A percentile compares a stretch with the other conserved stretches of the same genome.
Conservation (phyloP, 2,113 vertebrate species). For the Chelonoidis abingdonii region DNA sequence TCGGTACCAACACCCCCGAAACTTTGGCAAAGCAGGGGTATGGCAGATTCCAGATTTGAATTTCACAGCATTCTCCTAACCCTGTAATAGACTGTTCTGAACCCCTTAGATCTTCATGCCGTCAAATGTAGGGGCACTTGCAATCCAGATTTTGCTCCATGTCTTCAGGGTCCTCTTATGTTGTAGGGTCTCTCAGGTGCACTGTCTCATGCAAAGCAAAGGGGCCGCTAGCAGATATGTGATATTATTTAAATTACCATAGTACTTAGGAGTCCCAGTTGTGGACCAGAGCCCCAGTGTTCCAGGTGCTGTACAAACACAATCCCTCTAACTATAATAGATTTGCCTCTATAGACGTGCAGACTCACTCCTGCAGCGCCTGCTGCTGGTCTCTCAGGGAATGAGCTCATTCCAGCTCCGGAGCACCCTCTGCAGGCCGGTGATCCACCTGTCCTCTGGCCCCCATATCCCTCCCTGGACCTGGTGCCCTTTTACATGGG, state of each 20-base stretch:
- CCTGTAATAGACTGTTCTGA: neutral
- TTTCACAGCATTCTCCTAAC: neutral
- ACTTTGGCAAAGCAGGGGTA: neutral
- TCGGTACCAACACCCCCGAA: neutral
- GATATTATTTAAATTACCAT: neutral
- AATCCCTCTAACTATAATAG: neutral
- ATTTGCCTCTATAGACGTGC: neutral
- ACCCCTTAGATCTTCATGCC: neutral
- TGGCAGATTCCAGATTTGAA: neutral
- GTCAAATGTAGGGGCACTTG: neutral
- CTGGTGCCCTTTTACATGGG: too few relatives aligned
- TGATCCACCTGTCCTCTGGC: too few relatives aligned
- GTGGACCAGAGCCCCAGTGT: neutral
- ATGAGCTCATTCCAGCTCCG: too few relatives aligned
- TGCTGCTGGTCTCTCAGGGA: too few relatives aligned
- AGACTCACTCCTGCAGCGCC: too few relatives aligned
- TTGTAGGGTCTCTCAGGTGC: neutral
- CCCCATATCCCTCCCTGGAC: too few relatives aligned
- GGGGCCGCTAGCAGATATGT: neutral
- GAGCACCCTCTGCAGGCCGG: too few relatives aligned
- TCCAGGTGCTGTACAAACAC: neutral
- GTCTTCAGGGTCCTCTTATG: neutral
- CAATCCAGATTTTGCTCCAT: neutral
- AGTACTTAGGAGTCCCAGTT: neutral
- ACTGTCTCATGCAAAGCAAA: neutral